Conservation (phyloP, 37 sponge, comb jelly and placozoan species). For the Aplysina aerophoba region DNA sequence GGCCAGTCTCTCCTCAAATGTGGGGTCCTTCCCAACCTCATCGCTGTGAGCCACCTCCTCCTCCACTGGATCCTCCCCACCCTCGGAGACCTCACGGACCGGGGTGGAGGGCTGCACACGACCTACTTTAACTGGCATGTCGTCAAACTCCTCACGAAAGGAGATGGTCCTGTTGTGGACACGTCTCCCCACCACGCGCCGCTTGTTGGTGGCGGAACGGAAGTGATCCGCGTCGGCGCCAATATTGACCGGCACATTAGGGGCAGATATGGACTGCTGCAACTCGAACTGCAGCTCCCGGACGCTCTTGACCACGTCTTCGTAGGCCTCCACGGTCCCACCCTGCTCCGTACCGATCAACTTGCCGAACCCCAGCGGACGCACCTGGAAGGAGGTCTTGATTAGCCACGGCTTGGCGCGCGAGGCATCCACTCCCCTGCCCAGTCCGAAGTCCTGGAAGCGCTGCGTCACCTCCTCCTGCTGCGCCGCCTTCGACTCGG, state of each 20-base stretch:
- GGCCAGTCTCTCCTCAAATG: conserved; percentile 60
- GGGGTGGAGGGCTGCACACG: too few relatives aligned
- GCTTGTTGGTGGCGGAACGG: conserved; percentile 20
- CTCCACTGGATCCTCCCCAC: too few relatives aligned
- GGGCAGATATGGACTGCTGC: conserved; percentile 15
- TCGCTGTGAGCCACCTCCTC: too few relatives aligned
- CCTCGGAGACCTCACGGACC: too few relatives aligned
- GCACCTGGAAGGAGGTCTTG: conserved; percentile 71
- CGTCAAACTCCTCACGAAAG: conserved; percentile 48
- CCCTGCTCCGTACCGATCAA: conserved; percentile 64
- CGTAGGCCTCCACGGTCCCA: conserved; percentile 60
- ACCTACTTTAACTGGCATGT: conserved; percentile 26
- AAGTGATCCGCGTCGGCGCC: conserved; percentile 51
- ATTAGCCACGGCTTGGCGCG: conserved; percentile 56
- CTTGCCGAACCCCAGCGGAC: conserved; percentile 14
- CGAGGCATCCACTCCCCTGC: conserved; percentile 70
- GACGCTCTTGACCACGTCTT: conserved; percentile 41
- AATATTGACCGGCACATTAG: conserved; percentile 28
- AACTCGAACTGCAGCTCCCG: conserved; percentile 33
- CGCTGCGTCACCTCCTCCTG: conserved; percentile 17
- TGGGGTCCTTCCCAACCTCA: neutral
- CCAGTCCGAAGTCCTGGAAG: conserved; percentile 61
- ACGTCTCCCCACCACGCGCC: conserved; percentile 44
- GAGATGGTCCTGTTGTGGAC: conserved; percentile 58
- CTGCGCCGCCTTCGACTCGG: neutral